phyloP scores from a whole-genome alignment of 2,113 vertebrate genomes.

The Labeo catla region DNA sequence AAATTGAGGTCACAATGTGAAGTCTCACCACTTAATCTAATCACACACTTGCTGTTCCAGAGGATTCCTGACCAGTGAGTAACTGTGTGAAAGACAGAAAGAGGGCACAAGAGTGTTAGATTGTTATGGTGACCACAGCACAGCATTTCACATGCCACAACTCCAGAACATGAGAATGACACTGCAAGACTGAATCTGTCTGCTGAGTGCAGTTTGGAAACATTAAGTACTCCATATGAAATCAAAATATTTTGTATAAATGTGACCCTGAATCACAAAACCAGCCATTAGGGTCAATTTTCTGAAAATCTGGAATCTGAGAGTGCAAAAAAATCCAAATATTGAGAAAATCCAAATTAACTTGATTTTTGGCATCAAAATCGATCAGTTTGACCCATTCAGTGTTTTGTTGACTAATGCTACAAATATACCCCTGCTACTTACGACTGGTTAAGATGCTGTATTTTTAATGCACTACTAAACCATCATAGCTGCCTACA shows the following conservation, averaged over 20 bases:
- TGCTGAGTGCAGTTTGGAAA: not conserved
- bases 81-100: not conserved
- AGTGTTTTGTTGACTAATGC: too few relatives aligned
- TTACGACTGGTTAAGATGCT: not conserved
- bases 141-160: not conserved
- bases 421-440: too few relatives aligned
- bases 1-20: conserved; percentile 15
- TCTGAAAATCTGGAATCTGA: too few relatives aligned
- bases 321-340: too few relatives aligned
- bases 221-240: not conserved
- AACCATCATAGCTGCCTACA: not conserved
- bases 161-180: not conserved
- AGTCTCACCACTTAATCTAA: not conserved
- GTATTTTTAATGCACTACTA: not conserved
- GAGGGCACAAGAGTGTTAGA: not conserved
- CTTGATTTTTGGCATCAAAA: not conserved
- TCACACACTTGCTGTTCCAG: conserved; percentile 20
- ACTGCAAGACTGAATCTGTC: not conserved
- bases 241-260: not conserved
- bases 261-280: too few relatives aligned
- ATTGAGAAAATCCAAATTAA: too few relatives aligned
- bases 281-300: too few relatives aligned
- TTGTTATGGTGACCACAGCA: not conserved
- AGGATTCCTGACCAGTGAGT: conserved; percentile 12
- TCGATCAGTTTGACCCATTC: too few relatives aligned